Conservation (phyloP, 2,113 vertebrate genomes). For the Turnix velox region DNA sequence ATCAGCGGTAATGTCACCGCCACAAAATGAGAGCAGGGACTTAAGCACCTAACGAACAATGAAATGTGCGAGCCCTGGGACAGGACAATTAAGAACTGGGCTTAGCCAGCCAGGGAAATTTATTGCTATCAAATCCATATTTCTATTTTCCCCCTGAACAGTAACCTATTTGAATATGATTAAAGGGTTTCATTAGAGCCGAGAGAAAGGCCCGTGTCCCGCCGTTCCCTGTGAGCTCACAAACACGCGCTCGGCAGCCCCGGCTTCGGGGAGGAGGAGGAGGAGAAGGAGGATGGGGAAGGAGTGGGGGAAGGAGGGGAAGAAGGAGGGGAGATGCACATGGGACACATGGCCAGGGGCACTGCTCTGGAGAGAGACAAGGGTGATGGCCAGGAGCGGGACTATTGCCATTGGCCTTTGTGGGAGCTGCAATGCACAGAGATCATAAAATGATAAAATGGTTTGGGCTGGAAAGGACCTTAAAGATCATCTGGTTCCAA, state of each 20-base stretch:
- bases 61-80: slow-evolving; percentile 99
- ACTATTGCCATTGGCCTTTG: neutral
- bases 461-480: too few species aligned
- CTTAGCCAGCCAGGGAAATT: slow-evolving; percentile 99
- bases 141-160: slow-evolving; percentile 99
- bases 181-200: slow-evolving; percentile 92
- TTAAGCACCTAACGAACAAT: slow-evolving; percentile 99
- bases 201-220: slow-evolving; percentile 78
- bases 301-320: neutral
- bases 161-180: slow-evolving; percentile 99
- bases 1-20: slow-evolving; percentile 99
- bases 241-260: slow-evolving; percentile 67
- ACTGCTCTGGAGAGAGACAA: neutral
- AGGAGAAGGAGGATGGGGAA: neutral
- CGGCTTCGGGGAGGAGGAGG: slow-evolving; percentile 6
- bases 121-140: slow-evolving; percentile 99
- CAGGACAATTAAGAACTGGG: slow-evolving; percentile 99
- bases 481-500: too few species aligned
- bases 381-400: neutral
- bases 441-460: too few species aligned
- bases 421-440: neutral
- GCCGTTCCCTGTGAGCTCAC: slow-evolving; percentile 79
- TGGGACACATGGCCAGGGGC: neutral
- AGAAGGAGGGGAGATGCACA: neutral
- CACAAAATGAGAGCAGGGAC: slow-evolving; percentile 99